Evolutionary conservation across 1,140 invertebrate species (phyloP).

Genomic region (Cryptotermes secundus): DNA sequence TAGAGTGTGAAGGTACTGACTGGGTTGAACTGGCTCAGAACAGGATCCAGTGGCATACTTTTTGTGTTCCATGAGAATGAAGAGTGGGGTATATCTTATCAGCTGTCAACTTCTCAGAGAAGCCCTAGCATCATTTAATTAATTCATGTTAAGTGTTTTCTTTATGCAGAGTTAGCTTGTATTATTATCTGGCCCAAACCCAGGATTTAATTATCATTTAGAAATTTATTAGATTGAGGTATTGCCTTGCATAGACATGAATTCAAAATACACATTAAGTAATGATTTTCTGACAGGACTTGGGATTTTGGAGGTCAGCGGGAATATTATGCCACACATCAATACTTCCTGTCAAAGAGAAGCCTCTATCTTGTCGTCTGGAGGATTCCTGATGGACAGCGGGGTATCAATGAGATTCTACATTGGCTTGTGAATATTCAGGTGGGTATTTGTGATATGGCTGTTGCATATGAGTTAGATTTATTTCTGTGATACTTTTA

Average conservation of each 20-base stretch:
- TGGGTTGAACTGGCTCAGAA: no score
- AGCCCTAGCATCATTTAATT: no score
- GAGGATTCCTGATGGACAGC: constrained; percentile 90
- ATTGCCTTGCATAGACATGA: not conserved
- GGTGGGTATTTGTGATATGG: constrained; percentile 43
- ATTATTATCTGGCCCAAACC: no score
- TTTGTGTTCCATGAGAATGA: no score
- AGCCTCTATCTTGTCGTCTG: constrained; percentile 95
- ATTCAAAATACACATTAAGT: not conserved
- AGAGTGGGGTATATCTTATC: no score
- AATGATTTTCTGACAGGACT: constrained; percentile 61
- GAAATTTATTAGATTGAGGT: not conserved
- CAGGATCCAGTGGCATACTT: no score
- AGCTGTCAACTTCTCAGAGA: no score
- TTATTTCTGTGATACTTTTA: not conserved
- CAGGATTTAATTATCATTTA: not conserved
- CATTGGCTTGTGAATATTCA: constrained; percentile 96
- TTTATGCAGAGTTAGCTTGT: no score
- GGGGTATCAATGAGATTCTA: constrained; percentile 85
- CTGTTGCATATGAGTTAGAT: no score
- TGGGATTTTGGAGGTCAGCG: constrained; percentile 99
- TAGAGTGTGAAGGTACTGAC: no score
- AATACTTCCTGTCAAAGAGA: constrained; percentile 95
- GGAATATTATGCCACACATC: constrained; percentile 97
- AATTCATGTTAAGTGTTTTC: no score